These are phyloP conservation scores for Drosophila paramelanica DNA, from an alignment of 2,888 invertebrate species.

Conservation along the genomic window DNA sequence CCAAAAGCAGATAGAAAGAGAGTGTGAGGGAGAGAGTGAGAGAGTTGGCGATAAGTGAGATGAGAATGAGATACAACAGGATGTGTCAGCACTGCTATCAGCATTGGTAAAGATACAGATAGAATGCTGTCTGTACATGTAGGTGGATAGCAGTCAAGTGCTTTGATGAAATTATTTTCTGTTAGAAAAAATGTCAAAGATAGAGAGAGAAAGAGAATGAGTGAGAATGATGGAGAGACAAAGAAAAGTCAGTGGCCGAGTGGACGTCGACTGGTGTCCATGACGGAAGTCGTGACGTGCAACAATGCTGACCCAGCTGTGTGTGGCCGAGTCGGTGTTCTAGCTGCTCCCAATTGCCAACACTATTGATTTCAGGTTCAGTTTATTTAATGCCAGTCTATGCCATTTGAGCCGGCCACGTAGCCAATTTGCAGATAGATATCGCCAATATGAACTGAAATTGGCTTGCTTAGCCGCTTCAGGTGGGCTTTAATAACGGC, in stretches of 20 bases:
- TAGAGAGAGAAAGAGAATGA: neutral
- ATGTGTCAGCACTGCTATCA: conserved; percentile 47
- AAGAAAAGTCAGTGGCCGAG: conserved; percentile 26
- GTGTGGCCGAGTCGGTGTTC: conserved; percentile 10
- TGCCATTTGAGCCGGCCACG: conserved; percentile 64
- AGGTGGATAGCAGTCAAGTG: conserved; percentile 32
- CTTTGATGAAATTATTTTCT: conserved; percentile 64
- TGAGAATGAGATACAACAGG: conserved; percentile 23
- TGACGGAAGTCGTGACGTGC: conserved; percentile 62
- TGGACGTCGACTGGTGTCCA: conserved; percentile 56
- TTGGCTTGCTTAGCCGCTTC: conserved; percentile 37
- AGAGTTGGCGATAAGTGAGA: conserved; percentile 7
- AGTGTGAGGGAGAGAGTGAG: conserved; percentile 5
- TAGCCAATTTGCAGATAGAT: conserved; percentile 67
- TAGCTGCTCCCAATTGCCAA: conserved; percentile 17
- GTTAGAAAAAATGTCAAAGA: conserved; percentile 26
- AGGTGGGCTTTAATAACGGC: conserved; percentile 34
- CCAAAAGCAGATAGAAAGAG: conserved; percentile 10
- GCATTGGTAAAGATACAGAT: conserved; percentile 11
- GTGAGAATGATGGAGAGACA: neutral
- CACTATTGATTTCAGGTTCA: conserved; percentile 59
- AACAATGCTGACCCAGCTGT: conserved; percentile 70
- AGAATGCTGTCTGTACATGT: conserved; percentile 9
- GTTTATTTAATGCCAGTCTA: conserved; percentile 63
- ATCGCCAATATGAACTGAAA: conserved; percentile 33